phyloP scores from a whole-genome alignment of 1,140 invertebrate species.

The Coenobita brevimanus region DNA sequence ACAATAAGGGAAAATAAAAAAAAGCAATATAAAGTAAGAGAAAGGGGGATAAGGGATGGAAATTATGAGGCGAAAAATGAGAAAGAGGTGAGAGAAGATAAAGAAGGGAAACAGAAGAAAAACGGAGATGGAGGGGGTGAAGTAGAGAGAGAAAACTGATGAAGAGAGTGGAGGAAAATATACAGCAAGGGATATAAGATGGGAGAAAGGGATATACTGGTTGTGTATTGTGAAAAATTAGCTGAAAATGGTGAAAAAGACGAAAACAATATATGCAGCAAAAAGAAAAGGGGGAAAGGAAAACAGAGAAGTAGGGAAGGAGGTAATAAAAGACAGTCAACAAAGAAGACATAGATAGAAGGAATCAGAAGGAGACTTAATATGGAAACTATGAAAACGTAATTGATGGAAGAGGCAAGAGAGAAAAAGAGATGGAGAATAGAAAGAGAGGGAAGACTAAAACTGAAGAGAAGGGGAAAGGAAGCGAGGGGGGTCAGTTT shows the following conservation, averaged over 20 bases:
- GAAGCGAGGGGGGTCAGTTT: background rate
- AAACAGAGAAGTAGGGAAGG: background rate
- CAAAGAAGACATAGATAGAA: background rate
- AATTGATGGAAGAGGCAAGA: background rate
- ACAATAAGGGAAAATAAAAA: too few species aligned
- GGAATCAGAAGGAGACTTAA: background rate
- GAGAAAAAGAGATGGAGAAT: background rate
- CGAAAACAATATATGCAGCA: background rate
- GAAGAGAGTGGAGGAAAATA: too few species aligned
- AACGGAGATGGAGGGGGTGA: too few species aligned
- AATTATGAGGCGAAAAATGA: too few species aligned
- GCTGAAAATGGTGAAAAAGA: too few species aligned
- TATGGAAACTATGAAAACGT: background rate
- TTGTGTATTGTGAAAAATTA: too few species aligned
- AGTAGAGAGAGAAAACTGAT: too few species aligned
- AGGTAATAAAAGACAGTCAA: too few species aligned
- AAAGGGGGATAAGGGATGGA: too few species aligned
- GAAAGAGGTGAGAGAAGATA: too few species aligned
- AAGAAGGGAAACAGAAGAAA: too few species aligned
- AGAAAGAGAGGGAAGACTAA: background rate
- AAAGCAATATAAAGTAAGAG: too few species aligned
- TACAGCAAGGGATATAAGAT: constrained; percentile 35
- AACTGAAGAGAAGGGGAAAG: background rate
- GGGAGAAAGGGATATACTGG: background rate
- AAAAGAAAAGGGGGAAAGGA: background rate